Percentiles rank a stretch among this genome's conserved stretches.
These are phyloP conservation scores for Oedothorax gibbosus DNA, from an alignment of 1,140 invertebrate genomes.

Conservation along the genomic window DNA sequence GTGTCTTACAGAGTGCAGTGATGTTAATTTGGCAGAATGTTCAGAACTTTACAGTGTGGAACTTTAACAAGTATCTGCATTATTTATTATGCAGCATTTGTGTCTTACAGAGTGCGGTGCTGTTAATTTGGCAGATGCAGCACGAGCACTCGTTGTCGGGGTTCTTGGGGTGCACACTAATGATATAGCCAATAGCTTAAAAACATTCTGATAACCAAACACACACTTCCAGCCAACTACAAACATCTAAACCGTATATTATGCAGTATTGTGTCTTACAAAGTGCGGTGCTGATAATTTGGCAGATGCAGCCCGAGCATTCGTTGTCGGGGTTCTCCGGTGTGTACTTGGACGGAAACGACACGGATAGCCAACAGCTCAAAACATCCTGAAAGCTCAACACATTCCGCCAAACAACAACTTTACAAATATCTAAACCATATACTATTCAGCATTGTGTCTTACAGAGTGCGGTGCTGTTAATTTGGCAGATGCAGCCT, in stretches of 20 bases:
- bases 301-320: constrained; percentile 56
- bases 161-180: constrained; percentile 23
- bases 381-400: too few species aligned
- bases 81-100: neutral
- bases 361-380: too few species aligned
- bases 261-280: constrained; percentile 33
- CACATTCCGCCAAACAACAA: too few species aligned
- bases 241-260: neutral
- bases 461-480: constrained; percentile 44
- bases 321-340: constrained; percentile 52
- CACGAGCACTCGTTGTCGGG: constrained; percentile 50
- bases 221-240: too few species aligned
- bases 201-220: too few species aligned
- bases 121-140: constrained; percentile 58
- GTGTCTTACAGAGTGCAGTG: neutral
- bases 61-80: too few species aligned
- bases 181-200: too few species aligned
- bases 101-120: constrained; percentile 43
- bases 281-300: constrained; percentile 42
- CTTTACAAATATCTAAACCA: too few species aligned
- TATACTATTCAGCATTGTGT: constrained; percentile 16
- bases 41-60: constrained; percentile 40
- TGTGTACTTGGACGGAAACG: too few species aligned
- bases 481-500: constrained; percentile 58
- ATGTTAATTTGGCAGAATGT: constrained; percentile 55